Base-by-base conservation (phyloP, 37 sponge, comb jelly and placozoan species). In the Tethya wilhelma region DNA sequence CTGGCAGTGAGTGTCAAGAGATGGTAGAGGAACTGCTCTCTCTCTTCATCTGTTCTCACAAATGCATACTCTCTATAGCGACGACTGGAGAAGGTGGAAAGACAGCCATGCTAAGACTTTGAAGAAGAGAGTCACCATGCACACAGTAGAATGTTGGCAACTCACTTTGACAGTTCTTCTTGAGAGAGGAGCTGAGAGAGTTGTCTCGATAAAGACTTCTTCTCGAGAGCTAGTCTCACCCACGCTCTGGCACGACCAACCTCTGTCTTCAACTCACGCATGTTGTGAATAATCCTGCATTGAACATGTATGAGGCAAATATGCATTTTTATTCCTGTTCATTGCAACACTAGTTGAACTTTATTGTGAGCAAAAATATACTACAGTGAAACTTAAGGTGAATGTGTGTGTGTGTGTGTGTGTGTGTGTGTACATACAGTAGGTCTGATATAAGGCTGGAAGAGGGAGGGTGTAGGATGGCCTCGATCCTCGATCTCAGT, bases 11-110 rank as follows among this genome's bases (percentile, higher is more conserved):
- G 91, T 26, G 96, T 86, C 40, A 93, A 83, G 37, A 95, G 81
- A 71, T 92, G 93, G 74, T 84, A 81, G 69, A 98, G 75, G 76
- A 96, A 92, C 78, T 96, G 99, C 65, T 94, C 93, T 34, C 79
- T 78, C 63, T 98, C 90, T 44, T 94, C 96, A 25, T 96, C 95
- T 17, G 93, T 90, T 32, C 90, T 41, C 26, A 98, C 63, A 89
- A 98, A 98, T 19, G 99, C 97, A 67, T 96, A 94, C 56, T 85
- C 87, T 22, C 85, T 82, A 74, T 96, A 98, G 14, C 78, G 43
- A 28, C 70, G 74, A 23, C 75, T 80, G 33, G 37, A 56, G 11
- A 49, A 17, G 17, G 11, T 49, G 55, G 55, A 49, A 17, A 49
- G n/a, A n/a, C n/a, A n/a, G n/a, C n/a, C n/a, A n/a, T n/a, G n/a